These are phyloP conservation scores for Podabrus alpinus DNA, from an alignment of 2,888 invertebrate genomes.

Conservation along the genomic window DNA sequence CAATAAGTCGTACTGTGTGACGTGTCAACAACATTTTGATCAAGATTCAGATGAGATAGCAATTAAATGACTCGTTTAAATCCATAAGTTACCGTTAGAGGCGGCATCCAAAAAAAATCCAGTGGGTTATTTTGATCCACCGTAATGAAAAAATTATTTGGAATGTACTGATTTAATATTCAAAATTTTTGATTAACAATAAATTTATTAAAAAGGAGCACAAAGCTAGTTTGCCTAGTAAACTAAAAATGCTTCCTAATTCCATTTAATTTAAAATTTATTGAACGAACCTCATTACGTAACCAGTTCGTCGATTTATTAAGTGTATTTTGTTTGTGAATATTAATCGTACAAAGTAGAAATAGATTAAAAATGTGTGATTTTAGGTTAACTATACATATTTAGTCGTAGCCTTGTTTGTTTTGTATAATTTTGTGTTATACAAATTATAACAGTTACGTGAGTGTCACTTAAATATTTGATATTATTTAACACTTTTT, in stretches of 20 bases:
- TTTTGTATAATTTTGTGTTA: not conserved
- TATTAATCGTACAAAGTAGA: constrained; percentile 11
- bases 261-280: not conserved
- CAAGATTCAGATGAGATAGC: not conserved
- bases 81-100: not conserved
- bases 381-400: constrained; percentile 16
- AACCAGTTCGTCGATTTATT: constrained; percentile 15
- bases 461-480: not conserved
- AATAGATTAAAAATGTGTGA: constrained; percentile 9
- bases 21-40: not conserved
- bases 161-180: not conserved
- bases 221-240: not conserved
- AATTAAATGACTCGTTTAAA: not conserved
- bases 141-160: not conserved
- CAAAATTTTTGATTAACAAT: not conserved
- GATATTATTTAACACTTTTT: not conserved
- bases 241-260: constrained; percentile 4
- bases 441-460: not conserved
- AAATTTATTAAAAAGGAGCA: not conserved
- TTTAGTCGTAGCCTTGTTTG: constrained; percentile 9
- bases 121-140: too few species aligned
- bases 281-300: constrained; percentile 9
- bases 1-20: not conserved
- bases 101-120: not conserved
- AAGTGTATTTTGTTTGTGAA: constrained; percentile 9